Conservation (phyloP, 92 coral and sea anemone species). For the Diadumene lineata region DNA sequence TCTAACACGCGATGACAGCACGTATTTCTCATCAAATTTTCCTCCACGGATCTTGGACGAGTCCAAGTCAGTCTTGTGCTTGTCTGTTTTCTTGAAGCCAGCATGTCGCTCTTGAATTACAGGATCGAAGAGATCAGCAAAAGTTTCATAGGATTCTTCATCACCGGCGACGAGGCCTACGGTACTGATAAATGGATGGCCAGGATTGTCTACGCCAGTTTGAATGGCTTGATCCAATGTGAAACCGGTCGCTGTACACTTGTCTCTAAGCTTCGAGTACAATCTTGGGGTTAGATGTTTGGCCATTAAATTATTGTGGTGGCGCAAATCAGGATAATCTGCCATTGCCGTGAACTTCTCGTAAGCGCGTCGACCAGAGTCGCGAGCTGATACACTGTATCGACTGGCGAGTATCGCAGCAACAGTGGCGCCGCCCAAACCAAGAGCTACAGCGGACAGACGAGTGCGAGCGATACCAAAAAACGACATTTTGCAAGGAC, state of each 20-base stretch:
- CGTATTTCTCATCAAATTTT: constrained; percentile 78
- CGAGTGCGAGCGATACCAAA: constrained; percentile 15
- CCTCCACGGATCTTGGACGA: constrained; percentile 80
- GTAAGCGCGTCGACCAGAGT: constrained; percentile 19
- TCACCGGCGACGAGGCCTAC: constrained; percentile 97
- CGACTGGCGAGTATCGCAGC: constrained; percentile 30
- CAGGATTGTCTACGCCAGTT: constrained; percentile 94
- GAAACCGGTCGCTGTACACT: constrained; percentile 71
- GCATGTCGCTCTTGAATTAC: constrained; percentile 91
- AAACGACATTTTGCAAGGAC: constrained; percentile 23
- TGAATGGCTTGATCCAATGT: constrained; percentile 89
- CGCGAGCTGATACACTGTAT: constrained; percentile 19
- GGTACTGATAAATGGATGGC: constrained; percentile 90
- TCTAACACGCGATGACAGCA: constrained; percentile 88
- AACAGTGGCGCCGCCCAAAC: constrained; percentile 41
- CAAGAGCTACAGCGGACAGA: constrained; percentile 15
- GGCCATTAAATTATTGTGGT: constrained; percentile 94
- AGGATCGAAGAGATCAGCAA: constrained; percentile 91
- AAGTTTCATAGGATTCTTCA: constrained; percentile 77
- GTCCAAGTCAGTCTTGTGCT: constrained; percentile 83
- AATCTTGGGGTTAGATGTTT: constrained; percentile 86
- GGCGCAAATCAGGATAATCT: constrained; percentile 88
- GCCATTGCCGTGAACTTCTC: constrained; percentile 52
- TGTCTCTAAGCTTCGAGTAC: constrained; percentile 80
- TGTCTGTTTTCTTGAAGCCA: constrained; percentile 80